phyloP scores from a whole-genome alignment of 2,113 vertebrate species.

The Equus przewalskii region DNA sequence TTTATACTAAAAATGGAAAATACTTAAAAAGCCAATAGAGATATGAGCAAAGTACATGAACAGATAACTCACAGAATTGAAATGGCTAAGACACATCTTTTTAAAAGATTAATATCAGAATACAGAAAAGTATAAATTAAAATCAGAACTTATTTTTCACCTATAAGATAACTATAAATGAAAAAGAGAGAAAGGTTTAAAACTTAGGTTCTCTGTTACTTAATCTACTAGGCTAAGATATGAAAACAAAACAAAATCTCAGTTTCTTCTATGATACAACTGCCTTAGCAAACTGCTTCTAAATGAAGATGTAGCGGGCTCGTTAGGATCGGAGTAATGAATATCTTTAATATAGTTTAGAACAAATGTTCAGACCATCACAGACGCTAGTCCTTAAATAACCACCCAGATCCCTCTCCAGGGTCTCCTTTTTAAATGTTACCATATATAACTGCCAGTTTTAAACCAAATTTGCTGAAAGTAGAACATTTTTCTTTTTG shows the following conservation, averaged over 20 bases:
- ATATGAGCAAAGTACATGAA: not conserved
- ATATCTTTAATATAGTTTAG: not conserved
- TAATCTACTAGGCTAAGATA: not conserved
- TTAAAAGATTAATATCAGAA: not conserved
- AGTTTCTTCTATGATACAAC: not conserved
- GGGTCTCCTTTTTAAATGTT: not conserved
- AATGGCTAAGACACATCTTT: not conserved
- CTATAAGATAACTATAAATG: not conserved
- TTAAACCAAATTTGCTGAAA: not conserved
- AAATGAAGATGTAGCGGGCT: not conserved
- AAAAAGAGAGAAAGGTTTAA: constrained; percentile 20
- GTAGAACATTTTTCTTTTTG: not conserved
- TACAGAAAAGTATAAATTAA: not conserved
- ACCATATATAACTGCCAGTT: not conserved
- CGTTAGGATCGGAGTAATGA: not conserved
- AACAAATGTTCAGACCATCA: not conserved
- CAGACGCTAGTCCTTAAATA: not conserved
- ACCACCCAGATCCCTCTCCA: not conserved
- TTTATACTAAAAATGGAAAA: not conserved
- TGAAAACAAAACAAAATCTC: not conserved
- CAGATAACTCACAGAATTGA: not conserved
- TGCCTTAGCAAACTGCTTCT: not conserved
- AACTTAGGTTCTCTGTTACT: not conserved
- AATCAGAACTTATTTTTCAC: not conserved
- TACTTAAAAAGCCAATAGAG: not conserved